Base-by-base conservation (phyloP, 1,140 invertebrate genomes). In the Dendroctonus valens region DNA sequence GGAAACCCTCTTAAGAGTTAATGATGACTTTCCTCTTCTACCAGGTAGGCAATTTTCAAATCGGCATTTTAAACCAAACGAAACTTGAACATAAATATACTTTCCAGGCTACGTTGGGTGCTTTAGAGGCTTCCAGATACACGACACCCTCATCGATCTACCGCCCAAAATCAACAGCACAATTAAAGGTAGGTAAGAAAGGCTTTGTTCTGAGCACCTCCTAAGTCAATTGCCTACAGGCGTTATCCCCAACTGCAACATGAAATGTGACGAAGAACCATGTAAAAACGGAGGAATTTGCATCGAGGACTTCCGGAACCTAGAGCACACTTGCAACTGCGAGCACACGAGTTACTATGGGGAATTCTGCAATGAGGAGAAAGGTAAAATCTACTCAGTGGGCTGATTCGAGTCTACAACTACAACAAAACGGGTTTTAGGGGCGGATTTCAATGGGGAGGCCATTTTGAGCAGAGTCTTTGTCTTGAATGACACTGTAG, bases 261-360 rank as follows among this genome's bases (percentile, higher is more conserved):
- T 94, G 87, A 91, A 92, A 72, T 97, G 94, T 76, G 91, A 94
- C 68, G 84, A 86, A 0, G 84, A 89, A 55, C 93, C 93, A 0
- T 97, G 94, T 74, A 89, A 92, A 72, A 92, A 97, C 78, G 86
- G 88, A 6, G 94, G 93, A 0, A 84, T 89, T 14, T 97, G 94
- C 74, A 88, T 90, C 7, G 94, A 97, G 78, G 89, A 93, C 76
- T 96, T 96, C 76, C 86, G 86, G n/a, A 87, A 89, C 55, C 89
- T 90, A 58, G 84, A 90, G 68, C 91, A 89, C 64, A 87, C 87
- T 6, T 97, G 94, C 76, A 88, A 96, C 69, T 97, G 94, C 74
- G 88, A 93, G 64, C 82, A 89, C 14, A 96, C 92, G 5, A 94
- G 91, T 58, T 96, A 93, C 76, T 90, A 91, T 72, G 93, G 93